Conservation (phyloP, 2,113 vertebrate genomes). For the Crocuta crocuta region DNA sequence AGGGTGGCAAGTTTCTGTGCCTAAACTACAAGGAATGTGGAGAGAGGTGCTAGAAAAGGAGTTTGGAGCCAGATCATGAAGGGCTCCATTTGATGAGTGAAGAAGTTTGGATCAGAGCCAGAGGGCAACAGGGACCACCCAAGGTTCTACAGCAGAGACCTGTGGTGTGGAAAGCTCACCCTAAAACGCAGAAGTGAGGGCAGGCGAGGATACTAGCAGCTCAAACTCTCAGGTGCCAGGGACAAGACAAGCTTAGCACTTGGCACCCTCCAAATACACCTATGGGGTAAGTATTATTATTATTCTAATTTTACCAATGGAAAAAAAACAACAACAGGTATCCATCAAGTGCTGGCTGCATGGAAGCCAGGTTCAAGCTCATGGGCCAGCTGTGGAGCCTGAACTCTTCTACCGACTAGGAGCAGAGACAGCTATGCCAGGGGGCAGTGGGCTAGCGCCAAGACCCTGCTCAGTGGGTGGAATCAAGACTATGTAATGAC, state of each 20-base stretch:
- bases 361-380: neutral
- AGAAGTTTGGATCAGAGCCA: neutral
- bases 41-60: neutral
- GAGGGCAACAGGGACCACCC: neutral
- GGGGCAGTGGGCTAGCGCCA: neutral
- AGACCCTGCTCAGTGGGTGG: rapidly evolving
- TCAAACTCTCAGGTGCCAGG: neutral
- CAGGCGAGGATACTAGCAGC: neutral
- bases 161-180: rapidly evolving
- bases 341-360: neutral
- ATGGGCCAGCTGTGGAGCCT: no score
- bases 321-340: neutral
- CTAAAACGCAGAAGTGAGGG: neutral
- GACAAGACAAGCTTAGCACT: neutral
- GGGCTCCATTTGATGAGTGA: neutral
- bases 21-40: neutral
- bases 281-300: neutral
- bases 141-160: neutral
- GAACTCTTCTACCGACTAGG: neutral
- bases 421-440: neutral
- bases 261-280: neutral
- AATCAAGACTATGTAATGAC: neutral
- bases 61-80: neutral
- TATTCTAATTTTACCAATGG: neutral
- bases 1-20: neutral